These are phyloP conservation scores for Bolinopsis microptera DNA, from an alignment of 37 sponge, comb jelly and placozoan genomes.

Conservation along the genomic window DNA sequence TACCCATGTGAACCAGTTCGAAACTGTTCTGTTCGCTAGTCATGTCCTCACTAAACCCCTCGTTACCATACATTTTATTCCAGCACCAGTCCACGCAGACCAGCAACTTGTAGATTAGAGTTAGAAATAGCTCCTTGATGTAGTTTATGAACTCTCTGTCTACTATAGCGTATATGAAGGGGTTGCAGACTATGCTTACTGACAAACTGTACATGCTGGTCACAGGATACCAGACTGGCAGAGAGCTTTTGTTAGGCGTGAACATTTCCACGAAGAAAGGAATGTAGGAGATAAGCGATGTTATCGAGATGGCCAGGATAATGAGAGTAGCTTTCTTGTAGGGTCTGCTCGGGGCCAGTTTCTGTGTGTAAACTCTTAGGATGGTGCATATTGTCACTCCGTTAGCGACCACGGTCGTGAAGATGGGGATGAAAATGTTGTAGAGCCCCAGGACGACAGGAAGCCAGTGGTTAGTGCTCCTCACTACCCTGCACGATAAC, in stretches of 20 bases:
- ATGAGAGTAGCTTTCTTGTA: conserved; percentile 57
- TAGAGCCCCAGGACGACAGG: not conserved
- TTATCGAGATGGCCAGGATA: conserved; percentile 37
- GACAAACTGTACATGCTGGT: conserved; percentile 9
- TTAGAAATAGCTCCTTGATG: not conserved
- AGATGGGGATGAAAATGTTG: conserved; percentile 35
- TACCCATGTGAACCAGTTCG: not conserved
- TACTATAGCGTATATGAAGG: conserved; percentile 51
- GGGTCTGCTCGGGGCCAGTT: not conserved
- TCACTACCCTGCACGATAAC: not conserved
- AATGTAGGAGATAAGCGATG: conserved; percentile 62
- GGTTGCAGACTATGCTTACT: conserved; percentile 53
- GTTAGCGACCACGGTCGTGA: conserved; percentile 5
- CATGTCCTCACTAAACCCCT: not conserved
- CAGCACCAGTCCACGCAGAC: not conserved
- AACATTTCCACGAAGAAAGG: conserved; percentile 55
- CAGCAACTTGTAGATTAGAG: not conserved
- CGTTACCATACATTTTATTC: not conserved
- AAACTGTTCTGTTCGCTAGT: not conserved
- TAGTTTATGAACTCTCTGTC: conserved; percentile 38
- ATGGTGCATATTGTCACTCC: conserved; percentile 5
- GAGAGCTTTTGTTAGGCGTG: not conserved
- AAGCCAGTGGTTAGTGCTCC: not conserved
- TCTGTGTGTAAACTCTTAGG: conserved; percentile 18
- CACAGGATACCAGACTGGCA: not conserved